Percentiles rank a stretch among this genome's conserved stretches.
These are phyloP conservation scores for Cyanistes caeruleus DNA, from an alignment of 2,113 vertebrate species.

Conservation along the genomic window DNA sequence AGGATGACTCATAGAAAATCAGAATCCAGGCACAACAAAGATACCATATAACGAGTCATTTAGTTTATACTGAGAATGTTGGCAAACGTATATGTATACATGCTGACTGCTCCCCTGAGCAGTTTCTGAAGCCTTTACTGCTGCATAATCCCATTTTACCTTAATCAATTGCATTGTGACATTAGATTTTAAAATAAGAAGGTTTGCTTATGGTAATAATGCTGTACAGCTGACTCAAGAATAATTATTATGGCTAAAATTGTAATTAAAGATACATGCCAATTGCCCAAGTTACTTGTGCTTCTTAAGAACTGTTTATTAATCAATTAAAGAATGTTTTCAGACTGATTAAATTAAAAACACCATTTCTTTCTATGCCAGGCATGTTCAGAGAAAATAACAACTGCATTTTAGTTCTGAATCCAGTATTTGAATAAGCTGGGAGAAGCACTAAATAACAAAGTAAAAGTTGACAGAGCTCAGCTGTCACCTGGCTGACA, in stretches of 20 bases:
- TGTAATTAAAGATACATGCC: not conserved
- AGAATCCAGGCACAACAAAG: constrained; percentile 47
- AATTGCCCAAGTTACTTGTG: not conserved
- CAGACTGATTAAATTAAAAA: not conserved
- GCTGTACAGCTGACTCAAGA: not conserved
- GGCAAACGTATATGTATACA: not conserved
- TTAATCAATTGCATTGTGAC: not conserved
- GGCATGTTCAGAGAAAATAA: not conserved
- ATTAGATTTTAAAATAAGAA: not conserved
- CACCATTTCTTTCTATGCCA: not conserved
- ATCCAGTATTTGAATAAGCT: not conserved
- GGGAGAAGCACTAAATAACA: not conserved
- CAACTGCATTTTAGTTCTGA: not conserved
- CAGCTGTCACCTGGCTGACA: not conserved
- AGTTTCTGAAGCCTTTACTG: not conserved
- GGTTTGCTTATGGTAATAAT: not conserved
- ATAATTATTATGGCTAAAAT: not conserved
- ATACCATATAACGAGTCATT: constrained; percentile 9
- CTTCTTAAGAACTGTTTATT: constrained; percentile 10
- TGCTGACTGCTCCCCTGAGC: constrained; percentile 17
- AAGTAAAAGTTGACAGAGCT: not conserved
- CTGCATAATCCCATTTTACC: constrained; percentile 1
- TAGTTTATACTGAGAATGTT: constrained; percentile 9
- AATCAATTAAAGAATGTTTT: constrained; percentile 2
- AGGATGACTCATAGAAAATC: constrained; percentile 33